Evolutionary conservation across 2,888 invertebrate species (phyloP).

Genomic region (Nomada flava): DNA sequence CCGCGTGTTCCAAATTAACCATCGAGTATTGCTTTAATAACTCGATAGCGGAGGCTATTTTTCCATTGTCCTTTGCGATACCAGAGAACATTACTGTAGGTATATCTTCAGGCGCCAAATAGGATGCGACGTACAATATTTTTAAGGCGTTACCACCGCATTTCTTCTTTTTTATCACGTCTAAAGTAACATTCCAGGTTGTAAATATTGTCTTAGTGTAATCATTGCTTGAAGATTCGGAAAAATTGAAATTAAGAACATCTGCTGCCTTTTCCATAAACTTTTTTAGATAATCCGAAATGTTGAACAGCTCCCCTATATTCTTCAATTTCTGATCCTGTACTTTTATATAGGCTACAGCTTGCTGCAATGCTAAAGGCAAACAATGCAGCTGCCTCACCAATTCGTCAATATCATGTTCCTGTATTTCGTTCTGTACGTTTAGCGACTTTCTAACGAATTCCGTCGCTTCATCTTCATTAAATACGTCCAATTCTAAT

Average conservation of each 20-base stretch:
- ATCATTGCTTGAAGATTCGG: not conserved
- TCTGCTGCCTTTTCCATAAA: not conserved
- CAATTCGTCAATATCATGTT: not conserved
- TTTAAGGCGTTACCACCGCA: not conserved
- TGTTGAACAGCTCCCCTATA: not conserved
- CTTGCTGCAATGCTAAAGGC: slow-evolving; percentile 2
- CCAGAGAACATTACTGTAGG: not conserved
- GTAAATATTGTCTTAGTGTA: not conserved
- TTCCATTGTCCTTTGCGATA: not conserved
- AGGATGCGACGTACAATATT: not conserved
- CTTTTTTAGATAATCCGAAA: not conserved
- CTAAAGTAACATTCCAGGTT: slow-evolving; percentile 7
- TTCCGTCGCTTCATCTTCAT: not conserved
- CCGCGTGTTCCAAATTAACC: not conserved
- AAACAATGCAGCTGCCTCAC: not conserved
- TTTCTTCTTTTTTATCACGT: not conserved
- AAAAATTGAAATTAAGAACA: not conserved
- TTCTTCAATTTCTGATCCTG: not conserved
- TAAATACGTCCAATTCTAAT: slow-evolving; percentile 4
- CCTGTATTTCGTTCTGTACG: not conserved
- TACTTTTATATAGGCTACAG: not conserved
- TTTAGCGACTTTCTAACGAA: not conserved
- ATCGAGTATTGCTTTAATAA: slow-evolving; percentile 11
- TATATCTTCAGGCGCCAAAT: slow-evolving; percentile 6
- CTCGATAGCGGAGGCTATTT: not conserved